Percentiles rank a stretch among this genome's conserved stretches.
These are phyloP conservation scores for Antheraea mylitta DNA, from an alignment of 1,140 invertebrate genomes.

Conservation along the genomic window DNA sequence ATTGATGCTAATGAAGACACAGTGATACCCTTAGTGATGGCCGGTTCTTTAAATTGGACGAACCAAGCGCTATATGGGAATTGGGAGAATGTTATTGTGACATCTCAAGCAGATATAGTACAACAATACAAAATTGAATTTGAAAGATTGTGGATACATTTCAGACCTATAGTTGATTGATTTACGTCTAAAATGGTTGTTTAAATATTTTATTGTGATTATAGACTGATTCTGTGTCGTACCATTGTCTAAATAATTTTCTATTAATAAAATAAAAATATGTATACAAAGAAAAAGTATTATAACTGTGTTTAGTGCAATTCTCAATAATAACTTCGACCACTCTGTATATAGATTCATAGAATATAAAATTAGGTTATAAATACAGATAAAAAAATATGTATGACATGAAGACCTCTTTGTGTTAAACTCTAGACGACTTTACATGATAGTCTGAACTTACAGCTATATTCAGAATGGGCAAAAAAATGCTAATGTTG, in stretches of 20 bases:
- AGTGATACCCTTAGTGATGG: slow-evolving; percentile 43
- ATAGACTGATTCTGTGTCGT: background rate
- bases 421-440: no score
- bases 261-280: background rate
- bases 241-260: background rate
- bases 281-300: no score
- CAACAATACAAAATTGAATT: slow-evolving; percentile 53
- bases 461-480: no score
- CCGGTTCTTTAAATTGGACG: slow-evolving; percentile 70
- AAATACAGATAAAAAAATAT: no score
- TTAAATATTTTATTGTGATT: slow-evolving; percentile 7
- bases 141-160: slow-evolving; percentile 62
- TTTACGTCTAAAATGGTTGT: background rate
- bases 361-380: no score
- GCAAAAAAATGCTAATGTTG: no score
- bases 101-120: slow-evolving; percentile 56
- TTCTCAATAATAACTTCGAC: no score
- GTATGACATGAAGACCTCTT: no score
- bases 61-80: slow-evolving; percentile 62
- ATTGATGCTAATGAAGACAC: slow-evolving; percentile 37
- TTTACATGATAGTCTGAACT: no score
- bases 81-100: slow-evolving; percentile 63
- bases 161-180: slow-evolving; percentile 54
- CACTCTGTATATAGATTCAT: no score
- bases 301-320: no score